Evolutionary conservation across 2,888 invertebrate species (phyloP), one percentile per base, ranked within the genome.

Genomic region (Carcina quercana): DNA sequence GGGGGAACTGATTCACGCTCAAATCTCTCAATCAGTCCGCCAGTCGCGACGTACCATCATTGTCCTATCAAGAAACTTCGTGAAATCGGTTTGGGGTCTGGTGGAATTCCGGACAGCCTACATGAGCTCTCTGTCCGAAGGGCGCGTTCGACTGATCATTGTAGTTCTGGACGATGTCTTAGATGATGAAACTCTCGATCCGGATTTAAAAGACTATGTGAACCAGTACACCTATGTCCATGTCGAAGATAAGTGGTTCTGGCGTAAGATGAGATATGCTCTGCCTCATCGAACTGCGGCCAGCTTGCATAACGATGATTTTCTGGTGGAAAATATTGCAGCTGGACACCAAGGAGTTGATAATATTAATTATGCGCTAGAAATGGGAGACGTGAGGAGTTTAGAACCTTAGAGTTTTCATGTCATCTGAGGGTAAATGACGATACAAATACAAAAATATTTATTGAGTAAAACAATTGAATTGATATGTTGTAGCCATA

Each of bases 181-280:
- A 1, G 75, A 87, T 2, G 75, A 82, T 19, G 85, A 87, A 15
- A 74, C 84, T 37, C 72, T 93, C 35, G 91, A 92, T 51, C 47
- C 42, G 3, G 76, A 92, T 27, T 86, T 89, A 55, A 85, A 89
- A 1, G 43, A 50, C 28, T 93, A 93, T 59, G 70, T 94, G 4
- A 86, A 86, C 38, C 89, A 87, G 66, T 93, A 93, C 60, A 94
- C 94, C 0, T 94, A 94, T 56, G 85, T 94, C 15, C 89, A 91
- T 51, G 93, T 92, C 91, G 92, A 89, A 7, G 93, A 94, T 22
- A n/a, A n/a, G 5, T 91, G 89, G 88, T 93, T 93, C 64, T 93
- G 92, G 92, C 85, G 91, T 27, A 91, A 90, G 53, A 64, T 93
- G 15, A 79, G 87, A 17, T 93, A 90, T 53, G 91, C 37, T 29